A percentile compares a stretch with the other conserved stretches of the same genome.
Evolutionary conservation across 2,888 invertebrate genomes (phyloP).

Genomic region (Zhengitettix transpicula): DNA sequence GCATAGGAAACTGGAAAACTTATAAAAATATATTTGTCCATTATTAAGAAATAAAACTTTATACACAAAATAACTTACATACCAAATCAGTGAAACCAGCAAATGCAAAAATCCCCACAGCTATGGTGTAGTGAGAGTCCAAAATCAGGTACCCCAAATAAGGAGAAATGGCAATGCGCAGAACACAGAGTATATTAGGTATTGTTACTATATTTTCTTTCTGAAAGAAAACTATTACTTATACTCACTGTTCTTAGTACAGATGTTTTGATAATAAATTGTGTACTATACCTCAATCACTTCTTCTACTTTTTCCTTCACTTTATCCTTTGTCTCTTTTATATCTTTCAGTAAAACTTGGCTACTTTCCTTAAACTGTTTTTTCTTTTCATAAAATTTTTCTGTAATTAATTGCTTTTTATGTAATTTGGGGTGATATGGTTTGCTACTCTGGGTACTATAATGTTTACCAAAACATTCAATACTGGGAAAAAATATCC

Average conservation of each 20-base stretch:
- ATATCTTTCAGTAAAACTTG: slow-evolving; percentile 51
- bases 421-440: not conserved
- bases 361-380: slow-evolving; percentile 38
- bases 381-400: slow-evolving; percentile 6
- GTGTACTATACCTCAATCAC: slow-evolving; percentile 43
- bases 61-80: slow-evolving; percentile 20
- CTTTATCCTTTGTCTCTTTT: slow-evolving; percentile 49
- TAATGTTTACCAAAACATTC: no score
- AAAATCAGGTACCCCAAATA: slow-evolving; percentile 79
- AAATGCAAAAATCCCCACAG: slow-evolving; percentile 62
- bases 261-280: no score
- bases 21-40: no score
- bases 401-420: not conserved
- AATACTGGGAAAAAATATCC: no score
- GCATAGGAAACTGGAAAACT: no score
- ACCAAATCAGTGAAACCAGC: slow-evolving; percentile 89
- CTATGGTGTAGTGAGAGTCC: slow-evolving; percentile 56
- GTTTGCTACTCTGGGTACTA: no score
- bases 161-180: slow-evolving; percentile 74
- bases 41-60: no score
- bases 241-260: no score
- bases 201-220: slow-evolving; percentile 84
- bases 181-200: slow-evolving; percentile 78
- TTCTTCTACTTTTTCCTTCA: slow-evolving; percentile 54
- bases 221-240: slow-evolving; percentile 21